A percentile compares a stretch with the other conserved stretches of the same genome.
phyloP scores from a whole-genome alignment of 2,888 invertebrate species.

The Epirrhoe tristata region DNA sequence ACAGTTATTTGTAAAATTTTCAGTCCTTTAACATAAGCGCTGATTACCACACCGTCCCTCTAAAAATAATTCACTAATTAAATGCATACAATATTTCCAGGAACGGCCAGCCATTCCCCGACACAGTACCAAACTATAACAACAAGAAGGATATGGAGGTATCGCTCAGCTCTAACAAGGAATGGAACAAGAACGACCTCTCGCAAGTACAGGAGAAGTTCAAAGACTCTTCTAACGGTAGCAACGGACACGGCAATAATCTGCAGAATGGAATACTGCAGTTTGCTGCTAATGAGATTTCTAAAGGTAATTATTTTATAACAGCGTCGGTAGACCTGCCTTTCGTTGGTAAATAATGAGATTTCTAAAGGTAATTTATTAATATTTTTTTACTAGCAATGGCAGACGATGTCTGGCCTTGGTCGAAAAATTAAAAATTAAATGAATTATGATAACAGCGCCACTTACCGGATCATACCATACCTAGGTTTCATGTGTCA shows the following conservation, averaged over 20 bases:
- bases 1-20: too few species aligned
- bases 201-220: conserved; percentile 73
- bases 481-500: too few species aligned
- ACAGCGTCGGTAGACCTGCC: too few species aligned
- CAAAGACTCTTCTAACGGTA: conserved; percentile 64
- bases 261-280: conserved; percentile 81
- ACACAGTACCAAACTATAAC: conserved; percentile 83
- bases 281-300: conserved; percentile 87
- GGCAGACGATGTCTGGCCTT: too few species aligned
- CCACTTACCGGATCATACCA: too few species aligned
- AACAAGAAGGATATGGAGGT: conserved; percentile 78
- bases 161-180: conserved; percentile 58
- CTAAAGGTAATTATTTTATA: conserved; percentile 74
- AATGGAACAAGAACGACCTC: conserved; percentile 84
- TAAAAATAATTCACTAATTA: background rate
- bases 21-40: too few species aligned
- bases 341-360: too few species aligned
- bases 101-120: conserved; percentile 89
- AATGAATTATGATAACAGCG: too few species aligned
- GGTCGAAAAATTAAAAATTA: too few species aligned
- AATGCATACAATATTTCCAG: conserved; percentile 61
- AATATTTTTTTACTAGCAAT: too few species aligned
- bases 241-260: conserved; percentile 68
- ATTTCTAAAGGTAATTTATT: too few species aligned
- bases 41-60: too few species aligned